These are phyloP conservation scores for Sycophila sp. DNA, from an alignment of 1,140 invertebrate genomes.

Conservation along the genomic window DNA sequence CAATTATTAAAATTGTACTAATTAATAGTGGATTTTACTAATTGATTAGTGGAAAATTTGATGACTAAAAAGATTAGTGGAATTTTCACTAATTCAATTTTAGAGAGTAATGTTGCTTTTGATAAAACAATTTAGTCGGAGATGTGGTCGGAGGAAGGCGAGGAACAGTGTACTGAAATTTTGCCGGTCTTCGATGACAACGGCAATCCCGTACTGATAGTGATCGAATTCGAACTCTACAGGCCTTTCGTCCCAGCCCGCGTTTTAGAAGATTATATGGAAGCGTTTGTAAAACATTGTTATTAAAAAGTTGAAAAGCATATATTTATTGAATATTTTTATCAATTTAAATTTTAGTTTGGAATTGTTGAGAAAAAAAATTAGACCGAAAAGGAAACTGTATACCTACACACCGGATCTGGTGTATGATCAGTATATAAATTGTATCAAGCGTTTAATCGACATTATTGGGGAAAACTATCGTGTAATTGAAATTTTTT, in stretches of 20 bases:
- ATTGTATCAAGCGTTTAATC: constrained; percentile 43
- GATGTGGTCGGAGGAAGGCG: too few species aligned
- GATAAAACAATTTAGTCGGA: too few species aligned
- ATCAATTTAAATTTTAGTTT: too few species aligned
- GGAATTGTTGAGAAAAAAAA: constrained; percentile 30
- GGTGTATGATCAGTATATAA: constrained; percentile 43
- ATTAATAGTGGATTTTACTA: too few species aligned
- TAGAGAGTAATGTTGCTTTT: too few species aligned
- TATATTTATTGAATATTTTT: too few species aligned
- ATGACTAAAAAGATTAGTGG: too few species aligned
- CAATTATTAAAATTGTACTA: too few species aligned
- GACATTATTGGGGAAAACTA: constrained; percentile 47
- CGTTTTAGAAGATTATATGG: constrained; percentile 36
- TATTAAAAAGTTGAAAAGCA: neutral
- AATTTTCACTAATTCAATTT: too few species aligned
- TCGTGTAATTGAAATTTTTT: constrained; percentile 39
- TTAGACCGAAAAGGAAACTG: neutral
- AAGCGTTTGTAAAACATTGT: constrained; percentile 29
- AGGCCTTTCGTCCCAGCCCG: constrained; percentile 37
- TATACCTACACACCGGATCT: constrained; percentile 46
- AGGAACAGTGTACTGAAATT: too few species aligned
- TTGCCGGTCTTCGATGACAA: constrained; percentile 36
- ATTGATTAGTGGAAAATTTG: too few species aligned
- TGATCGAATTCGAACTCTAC: constrained; percentile 49
- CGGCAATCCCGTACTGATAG: constrained; percentile 43